Percentiles rank a stretch among this genome's conserved stretches.
Conservation (phyloP, 1,140 invertebrate genomes). For the Neelides sp. region DNA sequence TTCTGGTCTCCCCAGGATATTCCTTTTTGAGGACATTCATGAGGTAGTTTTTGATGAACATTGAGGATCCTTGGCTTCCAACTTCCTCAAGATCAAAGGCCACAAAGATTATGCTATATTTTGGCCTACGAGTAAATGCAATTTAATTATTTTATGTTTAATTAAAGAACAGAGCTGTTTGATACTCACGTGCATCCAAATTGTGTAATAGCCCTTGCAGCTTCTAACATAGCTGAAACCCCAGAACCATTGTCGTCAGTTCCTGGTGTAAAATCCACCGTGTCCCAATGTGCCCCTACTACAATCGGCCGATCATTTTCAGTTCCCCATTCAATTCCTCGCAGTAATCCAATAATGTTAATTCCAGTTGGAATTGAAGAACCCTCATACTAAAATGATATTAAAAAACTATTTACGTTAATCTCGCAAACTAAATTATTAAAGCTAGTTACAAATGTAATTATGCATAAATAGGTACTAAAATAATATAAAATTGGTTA, state of each 20-base stretch:
- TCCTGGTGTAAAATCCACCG: conserved; percentile 31
- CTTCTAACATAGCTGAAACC: conserved; percentile 37
- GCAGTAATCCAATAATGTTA: conserved; percentile 37
- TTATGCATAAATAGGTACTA: no score
- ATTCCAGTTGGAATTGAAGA: conserved; percentile 31
- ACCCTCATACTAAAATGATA: conserved; percentile 24
- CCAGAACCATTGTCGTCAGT: conserved; percentile 41
- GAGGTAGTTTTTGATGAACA: conserved; percentile 38
- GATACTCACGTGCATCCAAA: conserved; percentile 31
- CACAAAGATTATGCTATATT: conserved; percentile 38
- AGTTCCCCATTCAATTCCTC: conserved; percentile 35
- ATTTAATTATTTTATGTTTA: neutral
- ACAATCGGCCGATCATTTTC: conserved; percentile 35
- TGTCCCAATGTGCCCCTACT: conserved; percentile 40
- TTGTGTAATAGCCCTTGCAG: conserved; percentile 34
- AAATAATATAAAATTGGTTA: no score
- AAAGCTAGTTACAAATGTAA: no score
- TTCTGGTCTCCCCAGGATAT: conserved; percentile 20
- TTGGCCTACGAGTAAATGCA: conserved; percentile 20
- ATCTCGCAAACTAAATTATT: no score
- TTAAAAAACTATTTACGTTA: no score
- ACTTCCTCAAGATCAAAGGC: conserved; percentile 40
- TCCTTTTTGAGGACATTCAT: conserved; percentile 27
- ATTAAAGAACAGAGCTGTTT: neutral
- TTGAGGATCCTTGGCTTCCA: conserved; percentile 35